phyloP scores from a whole-genome alignment of 2,888 invertebrate species.

The Cosmia trapezina region DNA sequence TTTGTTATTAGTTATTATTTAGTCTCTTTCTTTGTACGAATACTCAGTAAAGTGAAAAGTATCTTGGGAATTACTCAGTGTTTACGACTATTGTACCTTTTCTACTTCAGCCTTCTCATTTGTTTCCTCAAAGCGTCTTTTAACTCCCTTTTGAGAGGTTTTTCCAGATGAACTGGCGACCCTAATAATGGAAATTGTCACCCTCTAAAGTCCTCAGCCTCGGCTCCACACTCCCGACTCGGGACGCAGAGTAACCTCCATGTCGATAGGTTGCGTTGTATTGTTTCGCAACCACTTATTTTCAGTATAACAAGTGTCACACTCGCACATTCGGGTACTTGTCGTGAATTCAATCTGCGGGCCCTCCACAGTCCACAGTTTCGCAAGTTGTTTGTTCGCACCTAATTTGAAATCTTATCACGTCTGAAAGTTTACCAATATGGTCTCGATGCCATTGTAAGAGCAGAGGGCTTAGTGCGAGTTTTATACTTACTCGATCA shows the following conservation, averaged over 20 bases:
- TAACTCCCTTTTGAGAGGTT: neutral
- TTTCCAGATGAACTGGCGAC: slow-evolving; percentile 13
- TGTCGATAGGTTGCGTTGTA: neutral
- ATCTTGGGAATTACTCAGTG: slow-evolving; percentile 6
- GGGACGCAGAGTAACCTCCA: neutral
- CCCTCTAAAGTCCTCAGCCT: neutral
- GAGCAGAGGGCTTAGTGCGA: too few species aligned
- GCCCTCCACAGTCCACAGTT: slow-evolving; percentile 12
- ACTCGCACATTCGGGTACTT: neutral
- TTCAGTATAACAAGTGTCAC: neutral
- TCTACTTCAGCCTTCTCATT: neutral
- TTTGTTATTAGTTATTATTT: slow-evolving; percentile 14
- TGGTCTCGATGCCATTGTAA: slow-evolving; percentile 27
- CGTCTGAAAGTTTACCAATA: slow-evolving; percentile 61
- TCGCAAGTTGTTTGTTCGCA: slow-evolving; percentile 35
- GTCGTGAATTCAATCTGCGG: slow-evolving; percentile 20
- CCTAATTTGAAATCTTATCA: slow-evolving; percentile 52
- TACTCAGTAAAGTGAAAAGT: slow-evolving; percentile 2
- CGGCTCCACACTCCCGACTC: neutral
- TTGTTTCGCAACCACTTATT: slow-evolving; percentile 7
- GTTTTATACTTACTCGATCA: too few species aligned
- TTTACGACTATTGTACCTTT: slow-evolving; percentile 5
- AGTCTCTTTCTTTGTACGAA: neutral
- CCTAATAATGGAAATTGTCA: slow-evolving; percentile 10
- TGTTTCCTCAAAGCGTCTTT: slow-evolving; percentile 5